Evolutionary conservation across 2,113 vertebrate species (phyloP), one percentile per base, ranked within the genome.

Genomic region (Nerophis lumbriciformis): DNA sequence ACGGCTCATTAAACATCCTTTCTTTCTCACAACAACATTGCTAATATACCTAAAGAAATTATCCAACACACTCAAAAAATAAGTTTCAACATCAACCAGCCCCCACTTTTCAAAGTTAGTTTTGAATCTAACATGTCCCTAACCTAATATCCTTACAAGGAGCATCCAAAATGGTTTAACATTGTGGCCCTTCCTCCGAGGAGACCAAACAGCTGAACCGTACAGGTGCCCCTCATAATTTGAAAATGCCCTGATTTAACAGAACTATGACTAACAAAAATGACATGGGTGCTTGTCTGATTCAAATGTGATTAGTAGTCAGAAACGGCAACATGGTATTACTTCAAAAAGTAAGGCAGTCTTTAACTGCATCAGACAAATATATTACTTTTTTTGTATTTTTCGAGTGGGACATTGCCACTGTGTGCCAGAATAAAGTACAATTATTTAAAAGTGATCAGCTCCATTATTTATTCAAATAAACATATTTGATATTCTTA

Each of bases 11-110:
- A 70, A 74, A 50, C 59, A 52, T 47, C 57, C 53, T 78, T 53
- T 19, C 59, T 63, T 68, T 71, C 42, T 63, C 61, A 49, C 48
- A 64, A 71, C 65, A 64, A 45, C 38, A 71, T 69, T 63, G 71
- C 72, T 28, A 69, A 60, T 66, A 81, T 66, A 72, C 71, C 84
- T 70, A 69, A 76, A 80, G 72, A 71, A 37, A 16, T 65, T 37
- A 63, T 63, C 48, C 59, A 63, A 70, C 65, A 59, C 69, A 65
- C 69, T 37, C 21, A 35, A 37, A 37, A 28, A 48, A 48, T n/a
- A 11, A 65, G 59, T 47, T 45, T 37, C 36, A 62, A 42, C 45
- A 58, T 36, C 53, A 37, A 10, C 1, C 3, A 65, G 60, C 36
- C 15, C 10, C 1, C 10, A 13, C 59, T 61, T 68, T 67, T 61